Conservation (phyloP, 2,113 vertebrate genomes). For the Oreamnos americanus region DNA sequence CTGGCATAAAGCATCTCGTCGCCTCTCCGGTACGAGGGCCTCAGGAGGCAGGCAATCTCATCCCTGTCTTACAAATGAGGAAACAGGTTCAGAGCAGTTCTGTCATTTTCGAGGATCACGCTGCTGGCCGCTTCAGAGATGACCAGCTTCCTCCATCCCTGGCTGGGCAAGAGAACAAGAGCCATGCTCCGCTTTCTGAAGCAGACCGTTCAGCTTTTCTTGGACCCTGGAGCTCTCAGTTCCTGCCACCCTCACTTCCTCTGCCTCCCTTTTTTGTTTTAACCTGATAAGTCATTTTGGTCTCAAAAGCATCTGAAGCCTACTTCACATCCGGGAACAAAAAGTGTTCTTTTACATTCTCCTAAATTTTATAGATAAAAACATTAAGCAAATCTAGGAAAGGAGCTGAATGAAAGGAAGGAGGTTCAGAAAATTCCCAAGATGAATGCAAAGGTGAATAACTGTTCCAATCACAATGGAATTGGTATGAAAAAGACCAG, state of each 20-base stretch:
- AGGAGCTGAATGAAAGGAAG: neutral
- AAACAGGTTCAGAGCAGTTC: neutral
- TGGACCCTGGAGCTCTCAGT: neutral
- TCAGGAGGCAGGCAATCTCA: neutral
- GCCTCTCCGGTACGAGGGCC: neutral
- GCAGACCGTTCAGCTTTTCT: neutral
- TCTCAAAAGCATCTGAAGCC: neutral
- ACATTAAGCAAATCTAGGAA: neutral
- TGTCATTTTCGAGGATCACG: neutral
- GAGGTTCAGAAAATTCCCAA: neutral
- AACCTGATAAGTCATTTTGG: neutral
- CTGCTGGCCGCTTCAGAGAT: neutral
- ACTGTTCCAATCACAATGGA: neutral
- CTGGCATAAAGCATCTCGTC: fast-evolving
- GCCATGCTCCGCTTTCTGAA: neutral
- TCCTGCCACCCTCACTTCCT: neutral
- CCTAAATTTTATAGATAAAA: neutral
- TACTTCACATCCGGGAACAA: neutral
- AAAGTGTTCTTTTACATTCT: neutral
- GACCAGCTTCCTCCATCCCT: neutral
- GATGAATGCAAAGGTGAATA: neutral
- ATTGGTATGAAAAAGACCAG: neutral
- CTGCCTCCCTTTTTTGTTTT: neutral
- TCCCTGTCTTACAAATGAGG: neutral
- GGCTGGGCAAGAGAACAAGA: neutral